Percentiles rank a stretch among this genome's conserved stretches.
These are phyloP conservation scores for Lates calcarifer DNA, from an alignment of 2,113 vertebrate genomes.

Conservation along the genomic window DNA sequence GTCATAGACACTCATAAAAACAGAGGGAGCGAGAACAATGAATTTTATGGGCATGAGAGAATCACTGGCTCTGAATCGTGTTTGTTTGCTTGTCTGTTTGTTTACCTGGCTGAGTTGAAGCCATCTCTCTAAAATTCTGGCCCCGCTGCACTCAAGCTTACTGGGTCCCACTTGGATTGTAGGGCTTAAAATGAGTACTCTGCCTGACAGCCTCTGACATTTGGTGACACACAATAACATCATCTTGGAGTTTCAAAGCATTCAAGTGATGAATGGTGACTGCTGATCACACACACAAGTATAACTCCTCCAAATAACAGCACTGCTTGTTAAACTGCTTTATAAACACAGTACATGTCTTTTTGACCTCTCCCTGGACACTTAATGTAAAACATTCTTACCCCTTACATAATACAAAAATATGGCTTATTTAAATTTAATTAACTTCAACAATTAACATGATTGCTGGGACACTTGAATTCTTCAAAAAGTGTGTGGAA, in stretches of 20 bases:
- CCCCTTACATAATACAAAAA: not conserved
- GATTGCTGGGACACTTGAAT: not conserved
- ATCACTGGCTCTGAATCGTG: conserved; percentile 33
- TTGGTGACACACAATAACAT: conserved; percentile 43
- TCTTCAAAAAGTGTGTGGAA: too few species aligned
- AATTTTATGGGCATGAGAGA: conserved; percentile 56
- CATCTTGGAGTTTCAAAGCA: conserved; percentile 34
- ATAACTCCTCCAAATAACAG: conserved; percentile 2
- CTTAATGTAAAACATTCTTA: not conserved
- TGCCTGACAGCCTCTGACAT: conserved; percentile 58
- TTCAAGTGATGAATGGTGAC: conserved; percentile 36
- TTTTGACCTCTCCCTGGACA: not conserved
- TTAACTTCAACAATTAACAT: not conserved
- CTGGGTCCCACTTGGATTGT: conserved; percentile 43
- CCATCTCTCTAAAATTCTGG: conserved; percentile 54
- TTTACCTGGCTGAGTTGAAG: conserved; percentile 63
- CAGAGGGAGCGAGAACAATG: conserved; percentile 41
- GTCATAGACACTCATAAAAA: conserved; percentile 60
- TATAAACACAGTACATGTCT: not conserved
- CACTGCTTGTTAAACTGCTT: conserved; percentile 8
- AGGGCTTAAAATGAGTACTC: conserved; percentile 48
- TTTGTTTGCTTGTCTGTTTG: conserved; percentile 65
- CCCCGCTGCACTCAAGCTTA: conserved; percentile 39
- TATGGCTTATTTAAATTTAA: not conserved
- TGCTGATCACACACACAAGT: not conserved